Conservation (phyloP, 2,797 vertebrate genomes). For the Anableps anableps region DNA sequence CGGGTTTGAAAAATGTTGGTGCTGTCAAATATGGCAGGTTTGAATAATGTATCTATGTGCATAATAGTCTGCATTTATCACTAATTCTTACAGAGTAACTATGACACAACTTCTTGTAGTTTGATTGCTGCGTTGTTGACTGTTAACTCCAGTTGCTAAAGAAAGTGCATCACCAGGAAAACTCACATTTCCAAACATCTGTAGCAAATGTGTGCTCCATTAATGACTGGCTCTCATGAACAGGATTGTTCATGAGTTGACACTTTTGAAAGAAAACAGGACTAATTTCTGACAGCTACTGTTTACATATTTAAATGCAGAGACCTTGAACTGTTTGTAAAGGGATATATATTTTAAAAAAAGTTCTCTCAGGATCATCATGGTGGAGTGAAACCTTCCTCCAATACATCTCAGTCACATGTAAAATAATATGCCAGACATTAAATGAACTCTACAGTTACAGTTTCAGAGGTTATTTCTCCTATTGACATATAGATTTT, state of each 20-base stretch:
- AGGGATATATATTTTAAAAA: too few species aligned
- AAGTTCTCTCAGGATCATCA: too few species aligned
- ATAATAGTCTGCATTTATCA: not conserved
- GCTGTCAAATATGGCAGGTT: conserved; percentile 5
- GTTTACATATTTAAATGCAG: not conserved
- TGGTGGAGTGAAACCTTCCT: not conserved
- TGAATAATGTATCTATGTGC: conserved; percentile 5
- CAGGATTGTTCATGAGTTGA: not conserved
- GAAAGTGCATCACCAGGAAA: not conserved
- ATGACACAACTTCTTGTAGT: conserved; percentile 26
- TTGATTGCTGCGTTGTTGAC: conserved; percentile 31
- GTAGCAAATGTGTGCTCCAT: not conserved
- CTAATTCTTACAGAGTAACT: conserved; percentile 11
- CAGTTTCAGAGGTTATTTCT: not conserved
- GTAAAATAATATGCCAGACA: not conserved
- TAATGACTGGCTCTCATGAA: not conserved
- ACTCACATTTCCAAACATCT: not conserved
- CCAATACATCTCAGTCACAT: not conserved
- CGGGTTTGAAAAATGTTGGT: conserved; percentile 27
- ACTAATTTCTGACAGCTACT: not conserved
- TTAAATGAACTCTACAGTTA: not conserved
- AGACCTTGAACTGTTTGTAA: not conserved
- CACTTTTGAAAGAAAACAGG: not conserved
- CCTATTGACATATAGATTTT: not conserved
- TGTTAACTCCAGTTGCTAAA: conserved; percentile 20